These are phyloP conservation scores for Callithrix jacchus DNA, from an alignment of 2,113 vertebrate species.

Conservation along the genomic window DNA sequence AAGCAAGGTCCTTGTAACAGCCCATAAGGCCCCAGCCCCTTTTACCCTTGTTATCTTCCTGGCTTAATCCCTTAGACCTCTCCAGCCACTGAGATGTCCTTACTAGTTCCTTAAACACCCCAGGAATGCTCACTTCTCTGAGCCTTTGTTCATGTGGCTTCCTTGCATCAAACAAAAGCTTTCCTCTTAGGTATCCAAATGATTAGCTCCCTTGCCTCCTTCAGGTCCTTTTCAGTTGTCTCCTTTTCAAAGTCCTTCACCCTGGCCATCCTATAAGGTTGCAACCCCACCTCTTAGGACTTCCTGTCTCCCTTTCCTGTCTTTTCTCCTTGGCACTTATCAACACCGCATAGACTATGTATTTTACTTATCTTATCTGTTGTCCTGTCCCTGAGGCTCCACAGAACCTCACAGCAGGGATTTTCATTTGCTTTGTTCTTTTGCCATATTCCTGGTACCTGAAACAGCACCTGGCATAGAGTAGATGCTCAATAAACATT, in stretches of 20 bases:
- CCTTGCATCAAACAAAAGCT: not conserved
- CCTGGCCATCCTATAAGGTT: not conserved
- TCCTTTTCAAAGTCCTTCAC: conserved; percentile 40
- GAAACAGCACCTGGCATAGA: not conserved
- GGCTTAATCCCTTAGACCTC: not conserved
- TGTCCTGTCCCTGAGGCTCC: not conserved
- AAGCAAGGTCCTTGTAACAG: not conserved
- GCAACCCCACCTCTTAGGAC: not conserved
- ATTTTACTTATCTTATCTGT: not conserved
- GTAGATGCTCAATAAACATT: not conserved
- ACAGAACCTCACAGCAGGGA: not conserved
- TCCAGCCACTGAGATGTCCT: not conserved
- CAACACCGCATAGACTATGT: not conserved
- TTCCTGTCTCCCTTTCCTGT: not conserved
- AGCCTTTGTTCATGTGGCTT: not conserved
- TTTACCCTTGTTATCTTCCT: not conserved
- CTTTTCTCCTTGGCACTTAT: not conserved
- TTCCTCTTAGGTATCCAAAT: not conserved
- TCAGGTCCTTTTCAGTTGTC: not conserved
- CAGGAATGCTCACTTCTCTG: not conserved
- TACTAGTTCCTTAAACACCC: not conserved
- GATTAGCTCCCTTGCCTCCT: not conserved
- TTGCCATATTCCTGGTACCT: not conserved
- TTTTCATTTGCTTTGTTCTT: not conserved
- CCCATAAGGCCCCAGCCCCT: not conserved